phyloP scores from a whole-genome alignment of 2,797 vertebrate species.

The Hipposideros larvatus region DNA sequence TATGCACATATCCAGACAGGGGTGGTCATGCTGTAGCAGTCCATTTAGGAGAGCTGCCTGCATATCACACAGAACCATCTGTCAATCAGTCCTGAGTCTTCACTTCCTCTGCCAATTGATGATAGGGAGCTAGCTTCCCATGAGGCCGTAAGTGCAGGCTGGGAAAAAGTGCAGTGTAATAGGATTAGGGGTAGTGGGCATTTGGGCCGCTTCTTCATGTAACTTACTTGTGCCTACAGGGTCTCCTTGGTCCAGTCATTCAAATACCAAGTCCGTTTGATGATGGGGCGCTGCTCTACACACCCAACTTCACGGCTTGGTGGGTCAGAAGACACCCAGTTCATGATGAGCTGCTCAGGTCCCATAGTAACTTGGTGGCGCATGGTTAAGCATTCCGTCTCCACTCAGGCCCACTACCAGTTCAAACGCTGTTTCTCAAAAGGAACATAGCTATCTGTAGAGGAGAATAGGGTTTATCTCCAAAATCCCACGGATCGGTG shows the following conservation, averaged over 20 bases:
- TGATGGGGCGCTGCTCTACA: background rate
- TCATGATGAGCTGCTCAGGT: background rate
- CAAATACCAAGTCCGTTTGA: background rate
- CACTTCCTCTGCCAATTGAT: background rate
- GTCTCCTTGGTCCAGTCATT: background rate
- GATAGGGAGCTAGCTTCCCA: background rate
- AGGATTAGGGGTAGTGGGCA: background rate
- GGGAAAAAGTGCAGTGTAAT: background rate
- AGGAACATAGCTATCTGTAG: background rate
- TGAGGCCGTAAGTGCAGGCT: background rate
- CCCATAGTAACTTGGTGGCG: background rate
- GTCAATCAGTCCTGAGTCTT: background rate
- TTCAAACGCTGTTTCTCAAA: background rate
- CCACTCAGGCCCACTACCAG: background rate
- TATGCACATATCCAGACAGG: background rate
- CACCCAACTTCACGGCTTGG: background rate
- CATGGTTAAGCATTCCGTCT: background rate
- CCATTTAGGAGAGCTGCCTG: background rate
- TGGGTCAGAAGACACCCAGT: background rate
- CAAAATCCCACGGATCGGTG: background rate
- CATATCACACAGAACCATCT: background rate
- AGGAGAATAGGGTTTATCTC: background rate
- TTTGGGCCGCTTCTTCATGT: background rate
- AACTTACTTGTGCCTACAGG: background rate
- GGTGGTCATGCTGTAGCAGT: background rate